These are phyloP conservation scores for Aleiodes leptofemur DNA, from an alignment of 2,888 invertebrate genomes.

Conservation along the genomic window DNA sequence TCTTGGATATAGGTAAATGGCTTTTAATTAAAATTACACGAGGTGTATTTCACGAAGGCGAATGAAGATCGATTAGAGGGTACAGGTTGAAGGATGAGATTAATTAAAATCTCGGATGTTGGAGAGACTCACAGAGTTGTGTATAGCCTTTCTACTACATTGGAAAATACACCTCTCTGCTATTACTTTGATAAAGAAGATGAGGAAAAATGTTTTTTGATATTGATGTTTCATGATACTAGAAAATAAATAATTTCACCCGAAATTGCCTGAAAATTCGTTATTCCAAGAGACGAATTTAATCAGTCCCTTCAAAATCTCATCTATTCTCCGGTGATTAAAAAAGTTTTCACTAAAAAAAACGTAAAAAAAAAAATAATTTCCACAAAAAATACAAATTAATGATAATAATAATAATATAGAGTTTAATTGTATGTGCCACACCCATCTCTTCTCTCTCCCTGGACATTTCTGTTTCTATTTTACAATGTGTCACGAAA, in stretches of 20 bases:
- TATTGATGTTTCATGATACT: not conserved
- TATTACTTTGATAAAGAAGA: too few relatives aligned
- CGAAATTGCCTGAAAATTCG: too few relatives aligned
- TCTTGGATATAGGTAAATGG: slow-evolving; percentile 17
- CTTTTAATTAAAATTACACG: slow-evolving; percentile 72
- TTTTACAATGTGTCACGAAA: slow-evolving; percentile 60
- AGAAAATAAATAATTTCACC: not conserved
- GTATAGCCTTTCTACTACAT: too few relatives aligned
- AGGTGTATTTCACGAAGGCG: slow-evolving; percentile 55
- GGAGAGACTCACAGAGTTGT: not conserved
- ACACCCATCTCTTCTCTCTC: slow-evolving; percentile 19
- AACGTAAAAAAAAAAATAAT: too few relatives aligned
- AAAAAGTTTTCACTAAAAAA: too few relatives aligned
- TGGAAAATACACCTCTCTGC: too few relatives aligned
- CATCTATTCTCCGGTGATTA: too few relatives aligned
- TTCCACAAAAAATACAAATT: too few relatives aligned
- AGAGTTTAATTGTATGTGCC: slow-evolving; percentile 39
- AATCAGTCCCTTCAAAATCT: too few relatives aligned
- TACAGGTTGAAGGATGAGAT: slow-evolving; percentile 68
- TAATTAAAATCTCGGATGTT: slow-evolving; percentile 68
- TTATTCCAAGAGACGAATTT: too few relatives aligned
- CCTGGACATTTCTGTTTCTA: slow-evolving; percentile 54
- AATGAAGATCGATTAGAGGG: slow-evolving; percentile 69
- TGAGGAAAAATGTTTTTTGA: too few relatives aligned
- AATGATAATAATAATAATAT: not conserved